phyloP scores from a whole-genome alignment of 2,888 invertebrate genomes.

The Sceliomorpha sp. region DNA sequence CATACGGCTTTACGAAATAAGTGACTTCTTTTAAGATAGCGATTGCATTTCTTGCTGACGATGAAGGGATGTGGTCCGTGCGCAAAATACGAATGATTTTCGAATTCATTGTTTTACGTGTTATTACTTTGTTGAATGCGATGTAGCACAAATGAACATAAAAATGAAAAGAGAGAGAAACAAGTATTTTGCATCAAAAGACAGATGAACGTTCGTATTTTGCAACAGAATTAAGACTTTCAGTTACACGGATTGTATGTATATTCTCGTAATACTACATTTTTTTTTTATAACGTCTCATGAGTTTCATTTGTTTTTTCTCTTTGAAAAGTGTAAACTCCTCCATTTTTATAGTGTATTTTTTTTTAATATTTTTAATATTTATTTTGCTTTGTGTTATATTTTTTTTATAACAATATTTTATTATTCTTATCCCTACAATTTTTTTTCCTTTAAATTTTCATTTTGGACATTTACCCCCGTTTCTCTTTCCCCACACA shows the following conservation, averaged over 20 bases:
- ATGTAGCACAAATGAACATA: not conserved
- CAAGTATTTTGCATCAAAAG: not conserved
- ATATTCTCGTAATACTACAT: slow-evolving; percentile 45
- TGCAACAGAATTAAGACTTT: slow-evolving; percentile 14
- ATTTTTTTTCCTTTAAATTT: too few relatives aligned
- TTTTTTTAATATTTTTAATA: slow-evolving; percentile 67
- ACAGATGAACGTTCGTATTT: slow-evolving; percentile 24
- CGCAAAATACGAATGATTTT: slow-evolving; percentile 13
- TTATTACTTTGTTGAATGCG: slow-evolving; percentile 2
- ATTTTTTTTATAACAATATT: slow-evolving; percentile 80
- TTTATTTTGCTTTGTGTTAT: slow-evolving; percentile 79
- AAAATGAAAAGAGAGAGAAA: too few relatives aligned
- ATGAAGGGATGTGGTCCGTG: slow-evolving; percentile 17
- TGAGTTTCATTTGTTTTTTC: slow-evolving; percentile 45
- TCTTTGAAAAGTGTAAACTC: slow-evolving; percentile 67
- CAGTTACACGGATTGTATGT: slow-evolving; percentile 33
- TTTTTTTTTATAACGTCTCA: slow-evolving; percentile 25
- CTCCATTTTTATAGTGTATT: slow-evolving; percentile 74
- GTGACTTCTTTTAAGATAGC: slow-evolving; percentile 4
- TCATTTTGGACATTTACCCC: too few relatives aligned
- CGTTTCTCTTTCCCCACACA: too few relatives aligned
- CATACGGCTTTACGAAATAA: not conserved
- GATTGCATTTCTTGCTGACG: slow-evolving; percentile 29
- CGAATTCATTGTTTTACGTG: not conserved
- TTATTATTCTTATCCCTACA: too few relatives aligned